Evolutionary conservation across 2,888 invertebrate species (phyloP).

Genomic region (Epinotia brunnichana): DNA sequence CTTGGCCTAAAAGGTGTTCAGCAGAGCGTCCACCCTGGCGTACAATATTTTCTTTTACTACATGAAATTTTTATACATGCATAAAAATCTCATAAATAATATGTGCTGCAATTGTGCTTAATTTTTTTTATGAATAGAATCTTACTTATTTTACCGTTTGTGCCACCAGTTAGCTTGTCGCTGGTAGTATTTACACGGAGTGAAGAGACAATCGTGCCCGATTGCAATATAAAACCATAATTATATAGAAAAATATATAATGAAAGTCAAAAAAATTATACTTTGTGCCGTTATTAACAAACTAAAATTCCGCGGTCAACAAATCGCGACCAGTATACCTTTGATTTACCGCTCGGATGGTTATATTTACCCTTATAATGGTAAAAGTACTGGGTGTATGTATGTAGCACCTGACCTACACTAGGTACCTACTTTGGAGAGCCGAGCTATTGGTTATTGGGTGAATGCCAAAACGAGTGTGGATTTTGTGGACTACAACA

Average conservation of each 20-base stretch:
- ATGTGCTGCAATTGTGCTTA: too few species aligned
- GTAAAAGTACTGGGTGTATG: neutral
- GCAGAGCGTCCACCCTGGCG: neutral
- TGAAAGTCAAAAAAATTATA: too few species aligned
- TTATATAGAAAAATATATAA: too few species aligned
- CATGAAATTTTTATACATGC: too few species aligned
- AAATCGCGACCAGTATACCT: neutral
- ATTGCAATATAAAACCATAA: too few species aligned
- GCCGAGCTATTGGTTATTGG: neutral
- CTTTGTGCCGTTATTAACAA: neutral
- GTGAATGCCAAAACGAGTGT: neutral
- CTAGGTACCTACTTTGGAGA: neutral
- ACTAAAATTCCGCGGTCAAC: too few species aligned
- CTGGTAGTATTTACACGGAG: too few species aligned
- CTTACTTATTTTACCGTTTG: too few species aligned
- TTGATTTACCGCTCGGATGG: neutral
- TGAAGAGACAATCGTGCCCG: too few species aligned
- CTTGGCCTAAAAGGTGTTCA: conserved; percentile 29
- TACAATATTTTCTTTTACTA: neutral
- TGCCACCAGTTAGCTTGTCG: too few species aligned
- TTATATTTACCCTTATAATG: neutral
- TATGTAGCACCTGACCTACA: neutral
- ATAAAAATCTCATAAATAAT: too few species aligned
- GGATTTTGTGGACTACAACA: neutral
- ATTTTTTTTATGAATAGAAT: too few species aligned